These are phyloP conservation scores for Sebastes alutus DNA, from an alignment of 2,797 vertebrate genomes.

Conservation along the genomic window DNA sequence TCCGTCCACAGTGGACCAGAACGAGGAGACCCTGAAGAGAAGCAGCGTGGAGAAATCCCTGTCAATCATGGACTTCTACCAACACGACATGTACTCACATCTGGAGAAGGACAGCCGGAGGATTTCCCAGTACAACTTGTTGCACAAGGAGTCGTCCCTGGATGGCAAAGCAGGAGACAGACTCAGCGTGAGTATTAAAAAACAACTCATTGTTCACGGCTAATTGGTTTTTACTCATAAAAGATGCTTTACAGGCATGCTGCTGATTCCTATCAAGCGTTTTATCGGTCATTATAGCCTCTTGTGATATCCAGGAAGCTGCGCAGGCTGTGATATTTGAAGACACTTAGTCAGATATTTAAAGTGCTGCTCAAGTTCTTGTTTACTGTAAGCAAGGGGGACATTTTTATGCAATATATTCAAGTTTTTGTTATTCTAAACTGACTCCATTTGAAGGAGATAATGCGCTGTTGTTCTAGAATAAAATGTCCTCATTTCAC, in stretches of 20 bases:
- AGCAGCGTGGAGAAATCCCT: conserved; percentile 71
- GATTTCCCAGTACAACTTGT: conserved; percentile 81
- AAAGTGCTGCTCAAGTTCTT: neutral
- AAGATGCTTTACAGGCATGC: conserved; percentile 7
- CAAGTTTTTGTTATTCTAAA: neutral
- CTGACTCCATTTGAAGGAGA: neutral
- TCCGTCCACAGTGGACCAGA: conserved; percentile 53
- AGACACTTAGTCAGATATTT: neutral
- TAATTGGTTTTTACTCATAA: conserved; percentile 10
- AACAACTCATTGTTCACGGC: neutral
- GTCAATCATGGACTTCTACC: conserved; percentile 87
- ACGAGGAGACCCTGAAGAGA: conserved; percentile 78
- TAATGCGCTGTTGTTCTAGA: neutral
- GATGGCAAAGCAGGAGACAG: conserved; percentile 74
- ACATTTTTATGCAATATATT: neutral
- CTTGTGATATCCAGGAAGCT: neutral
- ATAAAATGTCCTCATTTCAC: conserved; percentile 27
- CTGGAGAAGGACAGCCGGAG: conserved; percentile 80
- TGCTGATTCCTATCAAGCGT: conserved; percentile 2
- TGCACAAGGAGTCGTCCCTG: conserved; percentile 77
- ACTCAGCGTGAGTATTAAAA: conserved; percentile 78
- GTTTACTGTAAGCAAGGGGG: neutral
- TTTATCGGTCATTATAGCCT: conserved; percentile 7
- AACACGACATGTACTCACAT: conserved; percentile 78
- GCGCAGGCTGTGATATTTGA: neutral